Evolutionary conservation across 2,113 vertebrate species (phyloP), one percentile per base, ranked within the genome.

Genomic region (Hippopotamus amphibius): DNA sequence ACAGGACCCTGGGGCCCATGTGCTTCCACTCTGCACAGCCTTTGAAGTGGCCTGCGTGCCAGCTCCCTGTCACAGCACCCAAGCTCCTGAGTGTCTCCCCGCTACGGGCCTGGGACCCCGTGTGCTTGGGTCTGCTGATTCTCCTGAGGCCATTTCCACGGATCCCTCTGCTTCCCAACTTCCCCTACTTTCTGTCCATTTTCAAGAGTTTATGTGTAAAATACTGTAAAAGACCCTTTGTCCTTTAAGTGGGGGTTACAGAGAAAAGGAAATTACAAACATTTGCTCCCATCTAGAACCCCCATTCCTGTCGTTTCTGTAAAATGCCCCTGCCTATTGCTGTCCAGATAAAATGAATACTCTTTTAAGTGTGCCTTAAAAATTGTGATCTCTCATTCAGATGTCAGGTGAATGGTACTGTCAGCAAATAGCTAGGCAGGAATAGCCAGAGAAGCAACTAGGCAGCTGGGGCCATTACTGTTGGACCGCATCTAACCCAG

Each of bases 21-120:
- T 22, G 48, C 12, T 22, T 6, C 22, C 1, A 5, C 30, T 16
- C 43, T 12, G 0, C 16, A 17, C n/a, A 24, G 66, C 74, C 48
- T 77, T 59, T 17, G 37, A 43, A 48, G 61, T 10, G 2, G 24
- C 5, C 14, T 15, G 55, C 6, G 0, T 41, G 16, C 16, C 19
- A 9, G 2, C 15, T 17, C 9, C 14, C 59, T 2, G 0, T 15
- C 3, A 3, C 7, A 21, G 6, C 0, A 4, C 6, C 53, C 22
- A 1, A 7, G 5, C 15, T 6, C 16, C 30, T 0, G 0, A 55
- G 14, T 5, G 0, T 12, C n/a, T n/a, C 26, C 69, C 13, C 0
- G 0, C 4, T 14, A 5, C 48, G 0, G 2, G 66, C 48, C 74
- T 2, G 6, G 30, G 16, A 28, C 10, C 13, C 76, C 19, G n/a